phyloP scores from a whole-genome alignment of 2,797 vertebrate species.

The Acanthornis magna region DNA sequence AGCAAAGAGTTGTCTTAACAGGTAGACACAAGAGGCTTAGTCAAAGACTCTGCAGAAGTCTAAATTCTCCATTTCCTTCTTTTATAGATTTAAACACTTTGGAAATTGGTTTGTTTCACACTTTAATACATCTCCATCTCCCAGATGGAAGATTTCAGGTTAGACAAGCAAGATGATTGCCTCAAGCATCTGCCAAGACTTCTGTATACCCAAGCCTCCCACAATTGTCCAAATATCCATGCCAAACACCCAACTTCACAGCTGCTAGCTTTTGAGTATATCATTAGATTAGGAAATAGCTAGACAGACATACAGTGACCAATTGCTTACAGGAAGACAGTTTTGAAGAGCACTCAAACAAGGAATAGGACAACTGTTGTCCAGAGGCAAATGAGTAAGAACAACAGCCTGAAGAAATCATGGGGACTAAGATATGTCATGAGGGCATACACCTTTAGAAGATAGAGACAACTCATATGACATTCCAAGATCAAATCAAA shows the following conservation, averaged over 20 bases:
- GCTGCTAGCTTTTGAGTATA: neutral
- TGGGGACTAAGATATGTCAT: neutral
- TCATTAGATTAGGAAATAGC: neutral
- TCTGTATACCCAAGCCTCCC: neutral
- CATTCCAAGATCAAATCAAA: neutral
- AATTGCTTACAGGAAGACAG: neutral
- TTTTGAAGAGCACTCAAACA: neutral
- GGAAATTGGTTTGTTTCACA: neutral
- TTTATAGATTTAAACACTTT: neutral
- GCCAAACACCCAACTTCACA: neutral
- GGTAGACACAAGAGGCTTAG: neutral
- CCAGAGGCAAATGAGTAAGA: neutral
- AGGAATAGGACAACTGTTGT: neutral
- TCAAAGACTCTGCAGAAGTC: neutral
- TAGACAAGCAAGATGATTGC: slow-evolving; percentile 20
- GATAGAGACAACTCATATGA: neutral
- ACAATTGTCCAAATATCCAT: neutral
- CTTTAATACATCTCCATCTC: neutral
- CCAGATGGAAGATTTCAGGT: neutral
- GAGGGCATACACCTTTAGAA: neutral
- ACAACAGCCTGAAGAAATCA: slow-evolving; percentile 1
- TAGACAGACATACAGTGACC: neutral
- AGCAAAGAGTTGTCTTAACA: neutral
- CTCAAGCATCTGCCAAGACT: slow-evolving; percentile 13
- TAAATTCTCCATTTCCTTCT: neutral